A percentile compares a stretch with the other conserved stretches of the same genome.
Conservation (phyloP, 2,888 invertebrate genomes). For the Rhagonycha lutea region DNA sequence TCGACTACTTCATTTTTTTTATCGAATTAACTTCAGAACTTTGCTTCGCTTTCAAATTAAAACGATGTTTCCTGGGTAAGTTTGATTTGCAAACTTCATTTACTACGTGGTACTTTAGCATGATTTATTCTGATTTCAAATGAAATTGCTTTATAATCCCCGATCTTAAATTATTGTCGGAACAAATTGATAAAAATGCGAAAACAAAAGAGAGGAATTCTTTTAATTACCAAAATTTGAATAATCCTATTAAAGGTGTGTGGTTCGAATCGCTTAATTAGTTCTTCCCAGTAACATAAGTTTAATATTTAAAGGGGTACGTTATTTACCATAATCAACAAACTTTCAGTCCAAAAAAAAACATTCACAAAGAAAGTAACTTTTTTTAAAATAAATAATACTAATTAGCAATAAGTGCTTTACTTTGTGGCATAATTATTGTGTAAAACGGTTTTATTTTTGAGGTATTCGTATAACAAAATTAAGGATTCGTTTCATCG, state of each 20-base stretch:
- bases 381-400: not conserved
- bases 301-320: not conserved
- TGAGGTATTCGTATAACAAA: too few relatives aligned
- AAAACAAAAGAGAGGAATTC: not conserved
- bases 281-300: not conserved
- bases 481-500: too few relatives aligned
- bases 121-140: constrained; percentile 9
- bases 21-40: constrained; percentile 22
- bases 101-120: constrained; percentile 8
- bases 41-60: constrained; percentile 19
- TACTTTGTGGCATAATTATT: too few relatives aligned
- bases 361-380: not conserved
- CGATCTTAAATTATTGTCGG: not conserved
- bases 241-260: not conserved
- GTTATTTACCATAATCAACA: not conserved
- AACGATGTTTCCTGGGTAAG: constrained; percentile 5
- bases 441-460: too few relatives aligned
- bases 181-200: not conserved
- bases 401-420: not conserved
- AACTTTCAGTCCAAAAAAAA: not conserved
- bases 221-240: not conserved
- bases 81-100: constrained; percentile 21
- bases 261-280: not conserved
- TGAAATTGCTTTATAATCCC: not conserved
- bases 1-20: constrained; percentile 29